Evolutionary conservation across 2,888 invertebrate genomes (phyloP).

Genomic region (Loripinus fragilis): DNA sequence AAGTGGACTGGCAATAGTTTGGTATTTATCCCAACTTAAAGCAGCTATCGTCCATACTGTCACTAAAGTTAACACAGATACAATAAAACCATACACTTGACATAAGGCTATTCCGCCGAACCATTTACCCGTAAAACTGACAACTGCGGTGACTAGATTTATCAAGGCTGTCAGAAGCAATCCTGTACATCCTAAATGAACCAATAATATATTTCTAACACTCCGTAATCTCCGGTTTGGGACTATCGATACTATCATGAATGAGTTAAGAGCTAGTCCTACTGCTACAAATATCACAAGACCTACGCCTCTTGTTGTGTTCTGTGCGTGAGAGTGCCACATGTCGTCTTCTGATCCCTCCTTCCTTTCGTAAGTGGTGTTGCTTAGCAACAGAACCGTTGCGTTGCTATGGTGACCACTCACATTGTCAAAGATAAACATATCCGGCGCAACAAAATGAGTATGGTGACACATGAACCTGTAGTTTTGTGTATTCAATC

Average conservation of each 20-base stretch:
- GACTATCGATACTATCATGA: slow-evolving; percentile 70
- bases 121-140: slow-evolving; percentile 68
- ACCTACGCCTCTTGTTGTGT: slow-evolving; percentile 63
- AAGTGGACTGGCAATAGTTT: slow-evolving; percentile 76
- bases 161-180: slow-evolving; percentile 59
- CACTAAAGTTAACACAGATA: slow-evolving; percentile 64
- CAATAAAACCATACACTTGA: slow-evolving; percentile 68
- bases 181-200: slow-evolving; percentile 71
- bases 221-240: slow-evolving; percentile 70
- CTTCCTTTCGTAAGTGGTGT: background rate
- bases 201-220: slow-evolving; percentile 70
- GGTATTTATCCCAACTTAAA: slow-evolving; percentile 79
- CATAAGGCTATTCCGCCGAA: slow-evolving; percentile 66
- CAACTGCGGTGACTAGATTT: slow-evolving; percentile 62
- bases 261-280: slow-evolving; percentile 65
- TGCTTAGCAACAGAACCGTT: slow-evolving; percentile 14
- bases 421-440: slow-evolving; percentile 45
- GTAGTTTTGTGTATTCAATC: background rate
- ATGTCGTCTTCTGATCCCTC: slow-evolving; percentile 11
- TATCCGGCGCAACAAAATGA: slow-evolving; percentile 27
- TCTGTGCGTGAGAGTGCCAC: slow-evolving; percentile 24
- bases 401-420: slow-evolving; percentile 23
- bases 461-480: background rate
- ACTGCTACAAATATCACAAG: slow-evolving; percentile 64
- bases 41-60: slow-evolving; percentile 75